Conservation (phyloP, 2,797 vertebrate genomes). For the Phataginus tetradactyla region DNA sequence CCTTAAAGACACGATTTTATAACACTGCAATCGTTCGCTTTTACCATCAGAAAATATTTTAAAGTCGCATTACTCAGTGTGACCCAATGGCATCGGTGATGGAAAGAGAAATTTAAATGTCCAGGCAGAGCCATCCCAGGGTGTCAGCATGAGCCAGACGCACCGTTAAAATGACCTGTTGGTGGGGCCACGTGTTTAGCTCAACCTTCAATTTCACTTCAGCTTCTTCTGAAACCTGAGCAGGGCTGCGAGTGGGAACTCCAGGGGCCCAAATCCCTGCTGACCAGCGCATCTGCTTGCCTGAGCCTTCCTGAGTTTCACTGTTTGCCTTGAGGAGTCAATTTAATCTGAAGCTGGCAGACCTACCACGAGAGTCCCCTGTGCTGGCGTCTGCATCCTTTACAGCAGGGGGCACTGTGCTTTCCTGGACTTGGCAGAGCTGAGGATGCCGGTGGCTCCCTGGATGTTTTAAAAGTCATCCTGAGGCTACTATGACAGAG, state of each 20-base stretch:
- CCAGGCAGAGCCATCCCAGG: neutral
- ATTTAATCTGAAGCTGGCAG: neutral
- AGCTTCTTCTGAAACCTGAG: neutral
- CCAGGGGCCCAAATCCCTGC: neutral
- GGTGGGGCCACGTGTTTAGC: neutral
- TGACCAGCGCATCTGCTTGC: neutral
- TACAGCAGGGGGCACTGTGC: neutral
- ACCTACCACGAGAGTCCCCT: neutral
- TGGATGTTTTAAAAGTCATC: neutral
- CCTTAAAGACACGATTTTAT: constrained; percentile 59
- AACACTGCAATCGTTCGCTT: neutral
- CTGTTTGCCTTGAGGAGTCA: neutral
- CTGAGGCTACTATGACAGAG: neutral
- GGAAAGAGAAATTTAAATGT: constrained; percentile 13
- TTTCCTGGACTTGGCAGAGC: neutral
- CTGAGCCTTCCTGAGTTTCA: neutral
- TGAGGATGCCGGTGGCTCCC: neutral
- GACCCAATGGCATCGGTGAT: neutral
- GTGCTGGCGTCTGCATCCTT: accelerated
- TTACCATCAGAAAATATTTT: constrained; percentile 67
- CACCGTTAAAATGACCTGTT: neutral
- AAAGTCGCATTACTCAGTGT: constrained; percentile 41
- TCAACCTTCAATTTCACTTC: neutral
- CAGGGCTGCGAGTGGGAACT: neutral
- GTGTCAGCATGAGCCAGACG: neutral